Evolutionary conservation across 2,888 invertebrate genomes (phyloP).

Genomic region (Philopedon plagiatum): DNA sequence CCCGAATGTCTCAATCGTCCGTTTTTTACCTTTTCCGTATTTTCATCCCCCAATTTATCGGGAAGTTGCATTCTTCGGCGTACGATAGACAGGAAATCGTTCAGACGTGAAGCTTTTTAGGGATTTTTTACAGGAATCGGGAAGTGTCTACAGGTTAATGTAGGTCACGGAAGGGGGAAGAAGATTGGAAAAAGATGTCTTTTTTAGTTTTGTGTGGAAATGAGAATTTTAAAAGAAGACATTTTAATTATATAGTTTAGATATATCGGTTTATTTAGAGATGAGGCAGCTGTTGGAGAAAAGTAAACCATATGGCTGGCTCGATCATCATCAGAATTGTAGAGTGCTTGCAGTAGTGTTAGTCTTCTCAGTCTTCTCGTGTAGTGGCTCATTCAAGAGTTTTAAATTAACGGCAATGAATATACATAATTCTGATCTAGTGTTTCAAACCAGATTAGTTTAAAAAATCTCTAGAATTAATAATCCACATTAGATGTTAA

Average conservation of each 20-base stretch:
- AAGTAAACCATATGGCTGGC: neutral
- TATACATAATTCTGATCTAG: too few relatives aligned
- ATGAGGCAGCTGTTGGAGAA: neutral
- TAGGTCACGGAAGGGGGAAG: constrained; percentile 39
- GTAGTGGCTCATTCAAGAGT: too few relatives aligned
- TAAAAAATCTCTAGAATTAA: too few relatives aligned
- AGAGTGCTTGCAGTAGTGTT: too few relatives aligned
- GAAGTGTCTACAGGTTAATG: constrained; percentile 49
- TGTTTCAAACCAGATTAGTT: too few relatives aligned
- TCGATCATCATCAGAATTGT: too few relatives aligned
- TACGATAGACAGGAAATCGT: constrained; percentile 52
- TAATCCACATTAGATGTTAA: too few relatives aligned
- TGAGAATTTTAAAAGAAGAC: neutral
- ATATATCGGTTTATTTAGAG: neutral
- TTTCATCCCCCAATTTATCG: constrained; percentile 43
- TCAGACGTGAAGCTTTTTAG: constrained; percentile 49
- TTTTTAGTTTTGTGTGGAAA: neutral
- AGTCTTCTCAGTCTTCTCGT: too few relatives aligned
- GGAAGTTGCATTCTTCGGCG: constrained; percentile 48
- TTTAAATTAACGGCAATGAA: too few relatives aligned
- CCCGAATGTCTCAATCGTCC: constrained; percentile 36
- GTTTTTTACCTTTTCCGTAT: constrained; percentile 26
- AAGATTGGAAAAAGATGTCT: constrained; percentile 13
- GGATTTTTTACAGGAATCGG: constrained; percentile 29
- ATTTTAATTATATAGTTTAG: neutral